Percentiles rank a stretch among this genome's conserved stretches.
Evolutionary conservation across 2,797 vertebrate genomes (phyloP).

Genomic region (Neosilurus mollespiculum): DNA sequence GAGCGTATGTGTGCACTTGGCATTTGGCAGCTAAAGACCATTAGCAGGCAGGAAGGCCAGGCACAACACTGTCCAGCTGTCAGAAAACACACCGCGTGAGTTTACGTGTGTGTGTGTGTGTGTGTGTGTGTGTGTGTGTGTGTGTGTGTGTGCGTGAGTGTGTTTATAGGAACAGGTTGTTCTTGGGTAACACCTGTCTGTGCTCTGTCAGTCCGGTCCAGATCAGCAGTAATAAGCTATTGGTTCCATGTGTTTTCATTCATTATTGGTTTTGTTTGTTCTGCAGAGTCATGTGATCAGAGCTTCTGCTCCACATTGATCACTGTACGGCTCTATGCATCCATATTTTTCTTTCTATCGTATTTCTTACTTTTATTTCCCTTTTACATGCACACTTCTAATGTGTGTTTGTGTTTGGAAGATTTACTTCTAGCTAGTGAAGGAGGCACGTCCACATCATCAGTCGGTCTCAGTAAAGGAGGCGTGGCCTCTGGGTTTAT

Average conservation of each 20-base stretch:
- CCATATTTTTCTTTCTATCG: neutral
- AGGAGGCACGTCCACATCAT: neutral
- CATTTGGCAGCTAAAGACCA: slow-evolving; percentile 58
- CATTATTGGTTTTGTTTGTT: slow-evolving; percentile 42
- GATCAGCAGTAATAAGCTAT: slow-evolving; percentile 48
- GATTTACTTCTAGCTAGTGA: neutral
- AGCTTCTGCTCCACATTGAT: slow-evolving; percentile 31
- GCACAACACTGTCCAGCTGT: slow-evolving; percentile 56
- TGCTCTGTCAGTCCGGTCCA: slow-evolving; percentile 35
- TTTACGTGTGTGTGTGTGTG: slow-evolving; percentile 35
- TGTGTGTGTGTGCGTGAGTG: slow-evolving; percentile 23
- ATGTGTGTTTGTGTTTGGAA: neutral
- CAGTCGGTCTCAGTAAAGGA: neutral
- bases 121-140: slow-evolving; percentile 12
- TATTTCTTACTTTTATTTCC: neutral
- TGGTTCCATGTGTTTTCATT: slow-evolving; percentile 38
- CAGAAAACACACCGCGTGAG: slow-evolving; percentile 32
- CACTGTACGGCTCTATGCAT: neutral
- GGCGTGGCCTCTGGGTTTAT: neutral
- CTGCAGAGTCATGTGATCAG: slow-evolving; percentile 39
- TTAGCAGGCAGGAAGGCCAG: slow-evolving; percentile 53
- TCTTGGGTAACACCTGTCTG: slow-evolving; percentile 54
- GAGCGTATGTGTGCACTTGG: slow-evolving; percentile 43
- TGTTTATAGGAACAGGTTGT: slow-evolving; percentile 52
- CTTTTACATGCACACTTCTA: neutral